Evolutionary conservation across 2,888 invertebrate species (phyloP).

Genomic region (Conops quadrifasciatus): DNA sequence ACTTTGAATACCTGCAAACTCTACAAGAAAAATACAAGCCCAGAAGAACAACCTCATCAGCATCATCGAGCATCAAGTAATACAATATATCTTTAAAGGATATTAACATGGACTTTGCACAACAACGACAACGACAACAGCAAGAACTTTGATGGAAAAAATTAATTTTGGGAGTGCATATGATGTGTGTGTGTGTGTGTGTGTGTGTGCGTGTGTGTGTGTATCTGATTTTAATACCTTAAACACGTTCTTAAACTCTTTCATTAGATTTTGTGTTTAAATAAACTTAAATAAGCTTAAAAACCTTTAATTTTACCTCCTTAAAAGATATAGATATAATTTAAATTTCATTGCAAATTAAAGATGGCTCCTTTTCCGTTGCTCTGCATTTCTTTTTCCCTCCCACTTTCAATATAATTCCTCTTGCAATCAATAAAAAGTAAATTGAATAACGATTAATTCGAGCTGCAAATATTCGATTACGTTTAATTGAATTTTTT

Average conservation of each 20-base stretch:
- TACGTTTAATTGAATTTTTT: conserved; percentile 61
- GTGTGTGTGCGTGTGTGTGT: background rate
- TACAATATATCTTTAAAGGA: conserved; percentile 39
- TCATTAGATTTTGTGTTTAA: conserved; percentile 11
- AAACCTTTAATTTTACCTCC: background rate
- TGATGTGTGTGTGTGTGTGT: background rate
- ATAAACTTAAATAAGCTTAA: background rate
- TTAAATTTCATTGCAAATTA: background rate
- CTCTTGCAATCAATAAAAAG: background rate
- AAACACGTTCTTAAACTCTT: conserved; percentile 1
- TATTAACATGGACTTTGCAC: conserved; percentile 46
- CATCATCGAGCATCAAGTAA: too few species aligned
- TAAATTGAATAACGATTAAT: conserved; percentile 29
- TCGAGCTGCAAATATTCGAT: conserved; percentile 53
- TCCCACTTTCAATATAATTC: background rate
- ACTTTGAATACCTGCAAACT: conserved; percentile 39
- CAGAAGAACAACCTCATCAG: background rate
- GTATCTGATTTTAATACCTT: background rate
- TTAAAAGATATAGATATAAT: background rate
- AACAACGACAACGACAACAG: conserved; percentile 38
- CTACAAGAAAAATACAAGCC: background rate
- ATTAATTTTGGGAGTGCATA: background rate
- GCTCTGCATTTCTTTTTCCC: background rate
- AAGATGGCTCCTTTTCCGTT: background rate
- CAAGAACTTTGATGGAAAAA: too few species aligned